Conservation (phyloP, 2,888 invertebrate species). For the Hypena proboscidalis region DNA sequence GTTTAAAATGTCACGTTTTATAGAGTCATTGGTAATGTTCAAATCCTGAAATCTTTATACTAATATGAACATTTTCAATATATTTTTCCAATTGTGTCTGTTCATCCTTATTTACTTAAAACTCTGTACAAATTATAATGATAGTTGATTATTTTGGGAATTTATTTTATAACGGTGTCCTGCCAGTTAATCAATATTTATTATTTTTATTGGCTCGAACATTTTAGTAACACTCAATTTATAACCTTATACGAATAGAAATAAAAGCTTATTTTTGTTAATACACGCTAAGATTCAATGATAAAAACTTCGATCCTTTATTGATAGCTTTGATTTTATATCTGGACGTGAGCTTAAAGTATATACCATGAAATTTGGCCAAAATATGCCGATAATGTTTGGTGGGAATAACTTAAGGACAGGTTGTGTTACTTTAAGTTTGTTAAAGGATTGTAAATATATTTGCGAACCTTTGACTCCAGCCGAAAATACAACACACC, state of each 20-base stretch:
- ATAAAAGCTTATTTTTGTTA: not conserved
- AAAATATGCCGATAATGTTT: constrained; percentile 20
- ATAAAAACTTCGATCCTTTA: constrained; percentile 48
- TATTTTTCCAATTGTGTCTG: too few relatives aligned
- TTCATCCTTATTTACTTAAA: too few relatives aligned
- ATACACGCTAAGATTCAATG: constrained; percentile 26
- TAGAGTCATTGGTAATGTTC: too few relatives aligned
- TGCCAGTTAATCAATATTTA: constrained; percentile 60
- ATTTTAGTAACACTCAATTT: constrained; percentile 7
- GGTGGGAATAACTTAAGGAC: too few relatives aligned
- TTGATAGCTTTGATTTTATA: constrained; percentile 47
- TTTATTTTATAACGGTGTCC: constrained; percentile 48
- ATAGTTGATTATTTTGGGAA: constrained; percentile 38
- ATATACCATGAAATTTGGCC: constrained; percentile 29
- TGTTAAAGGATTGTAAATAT: too few relatives aligned
- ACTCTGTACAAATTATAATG: too few relatives aligned
- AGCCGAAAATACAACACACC: too few relatives aligned
- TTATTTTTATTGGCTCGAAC: constrained; percentile 35
- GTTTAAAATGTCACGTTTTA: constrained; percentile 4
- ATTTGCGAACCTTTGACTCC: too few relatives aligned
- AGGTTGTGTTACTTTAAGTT: too few relatives aligned
- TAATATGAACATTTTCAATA: too few relatives aligned
- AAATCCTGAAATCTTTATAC: too few relatives aligned
- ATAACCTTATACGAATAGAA: constrained; percentile 14
- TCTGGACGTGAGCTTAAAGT: constrained; percentile 28